Percentiles rank a stretch among this genome's conserved stretches.
phyloP scores from a whole-genome alignment of 1,140 invertebrate genomes.

The Aplysia californica region DNA sequence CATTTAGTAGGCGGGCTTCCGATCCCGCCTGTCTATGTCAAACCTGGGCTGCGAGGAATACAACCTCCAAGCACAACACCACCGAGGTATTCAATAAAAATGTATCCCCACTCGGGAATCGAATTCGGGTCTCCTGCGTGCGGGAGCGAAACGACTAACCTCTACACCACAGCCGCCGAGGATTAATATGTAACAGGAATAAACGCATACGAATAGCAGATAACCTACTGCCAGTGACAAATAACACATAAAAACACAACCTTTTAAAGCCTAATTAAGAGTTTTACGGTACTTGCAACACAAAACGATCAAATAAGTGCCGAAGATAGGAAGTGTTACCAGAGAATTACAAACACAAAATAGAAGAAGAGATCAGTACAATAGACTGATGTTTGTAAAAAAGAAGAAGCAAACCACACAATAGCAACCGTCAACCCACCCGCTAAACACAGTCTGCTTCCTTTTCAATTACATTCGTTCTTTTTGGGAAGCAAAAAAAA shows the following conservation, averaged over 20 bases:
- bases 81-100: background rate
- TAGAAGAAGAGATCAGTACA: background rate
- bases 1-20: too few relatives aligned
- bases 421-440: background rate
- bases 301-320: too few relatives aligned
- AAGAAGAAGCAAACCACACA: background rate
- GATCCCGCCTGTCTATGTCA: too few relatives aligned
- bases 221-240: background rate
- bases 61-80: background rate
- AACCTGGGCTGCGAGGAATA: too few relatives aligned
- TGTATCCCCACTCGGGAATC: background rate
- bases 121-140: background rate
- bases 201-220: background rate
- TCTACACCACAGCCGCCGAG: too few relatives aligned
- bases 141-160: too few relatives aligned
- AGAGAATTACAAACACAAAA: too few relatives aligned
- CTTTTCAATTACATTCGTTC: background rate
- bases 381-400: background rate
- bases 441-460: background rate
- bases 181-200: background rate
- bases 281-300: too few relatives aligned
- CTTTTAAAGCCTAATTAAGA: too few relatives aligned
- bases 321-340: too few relatives aligned
- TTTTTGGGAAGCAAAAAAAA: too few relatives aligned
- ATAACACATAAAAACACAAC: background rate